Base-by-base conservation (phyloP, 2,888 invertebrate species). In the Proisotoma minuta region DNA sequence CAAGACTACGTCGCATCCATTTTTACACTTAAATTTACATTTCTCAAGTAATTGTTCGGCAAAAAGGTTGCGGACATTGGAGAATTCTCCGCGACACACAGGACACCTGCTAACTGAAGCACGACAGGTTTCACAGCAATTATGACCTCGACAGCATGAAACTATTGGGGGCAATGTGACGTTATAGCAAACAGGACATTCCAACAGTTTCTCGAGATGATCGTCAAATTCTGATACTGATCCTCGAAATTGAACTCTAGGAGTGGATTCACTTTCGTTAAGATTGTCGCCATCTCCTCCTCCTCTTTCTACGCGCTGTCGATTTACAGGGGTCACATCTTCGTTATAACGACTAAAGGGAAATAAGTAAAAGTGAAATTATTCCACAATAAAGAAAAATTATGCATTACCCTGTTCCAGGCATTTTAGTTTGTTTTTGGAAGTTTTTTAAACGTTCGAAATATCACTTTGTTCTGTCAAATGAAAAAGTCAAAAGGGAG, bases 111-210 rank as follows among this genome's bases (percentile, higher is more conserved):
- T n/a, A 10, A 66, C 52, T 22, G 65, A 48, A 24, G 50, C 40
- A n/a, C 58, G 50, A 56, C 70, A 70, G 10, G 48, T 23, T 10
- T 60, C 56, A 47, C 70, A 70, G 10, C 68, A 54, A 5, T 54
- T 34, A 48, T 70, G 70, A 15, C 70, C 70, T 3, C 40, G 40
- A 2, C 29, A 43, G 26, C 70, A 70, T 3, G 62, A 53, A 2
- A 56, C 47, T 12, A 68, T 65, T 15, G 70, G 70, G 10, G 70
- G 66, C 2, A 68, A 43, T 2, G 63, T 59, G 12, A 63, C 53
- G 29, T 66, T 63, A 48, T 63, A 66, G 48, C 70, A 70, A 8
- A 70, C 66, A 1, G 70, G 70, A 20, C 70, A 70, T 51, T 66
- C 66, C 0, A 70, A 28, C 22, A 66, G 10, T 27, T 59, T 59